Base-by-base conservation (phyloP, 2,113 vertebrate genomes). In the Melanostigma gelatinosum region DNA sequence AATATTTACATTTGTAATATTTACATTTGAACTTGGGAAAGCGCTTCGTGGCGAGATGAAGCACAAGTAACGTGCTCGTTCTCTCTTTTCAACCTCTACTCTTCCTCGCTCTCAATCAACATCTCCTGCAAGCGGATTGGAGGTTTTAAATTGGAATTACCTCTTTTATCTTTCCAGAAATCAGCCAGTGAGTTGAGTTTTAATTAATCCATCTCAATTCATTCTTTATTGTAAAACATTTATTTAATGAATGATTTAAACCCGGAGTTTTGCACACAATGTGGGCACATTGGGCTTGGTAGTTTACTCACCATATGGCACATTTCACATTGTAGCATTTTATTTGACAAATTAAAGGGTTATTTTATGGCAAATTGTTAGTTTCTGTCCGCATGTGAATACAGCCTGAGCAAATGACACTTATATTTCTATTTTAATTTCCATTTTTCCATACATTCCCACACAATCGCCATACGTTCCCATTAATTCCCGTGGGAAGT, bases 81-180 rank as follows among this genome's bases (percentile, higher is more conserved):
- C 61, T 83, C 61, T 82, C 61, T 40, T 64, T 73, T 73, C 54
- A 58, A 62, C 71, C 52, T 60, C 27, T 32, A 65, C 50, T 72
- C 62, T 69, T 61, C 13, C 13, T 4, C 71, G n/a, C 68, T 38
- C 70, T 57, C 70, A 5, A 11, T 80, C 72, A 83, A 86, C 16
- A n/a, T 77, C 60, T 84, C 48, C 63, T 22, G 12, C 38, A 18
- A 36, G 24, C 27, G 52, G 40, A 65, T 63, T 63, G 65, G 52
- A 79, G 36, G 69, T 71, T 83, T 82, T 86, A 72, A 82, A 80
- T 80, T 86, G 63, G 84, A 87, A 79, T 84, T 46, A 77, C 44
- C 55, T 80, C 32, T 80, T 84, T 87, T 87, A 40, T 87, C 71
- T 87, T 79, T 72, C n/a, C n/a, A 69, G 72, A 87, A 90, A 84